Evolutionary conservation across 1,140 invertebrate genomes (phyloP).

Genomic region (Micrasema minimum): DNA sequence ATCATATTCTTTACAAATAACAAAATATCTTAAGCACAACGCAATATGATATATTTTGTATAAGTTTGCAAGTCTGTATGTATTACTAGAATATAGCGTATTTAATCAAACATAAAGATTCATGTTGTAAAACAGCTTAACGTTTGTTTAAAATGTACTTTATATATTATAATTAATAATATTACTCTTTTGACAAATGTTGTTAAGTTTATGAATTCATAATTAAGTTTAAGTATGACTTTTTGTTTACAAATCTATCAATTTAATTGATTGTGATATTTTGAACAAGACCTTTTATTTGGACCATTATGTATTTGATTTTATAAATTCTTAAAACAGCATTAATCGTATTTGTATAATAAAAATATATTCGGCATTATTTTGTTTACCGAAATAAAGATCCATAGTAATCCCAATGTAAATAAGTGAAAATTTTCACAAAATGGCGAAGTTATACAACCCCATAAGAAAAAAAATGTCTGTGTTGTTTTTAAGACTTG

Average conservation of each 20-base stretch:
- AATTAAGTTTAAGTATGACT: neutral
- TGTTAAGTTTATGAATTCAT: constrained; percentile 11
- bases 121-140: constrained; percentile 1
- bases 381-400: too few species aligned
- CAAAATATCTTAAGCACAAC: constrained; percentile 8
- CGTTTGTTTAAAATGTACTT: neutral
- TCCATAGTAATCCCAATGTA: constrained; percentile 38
- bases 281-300: neutral
- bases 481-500: constrained; percentile 51
- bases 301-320: too few species aligned
- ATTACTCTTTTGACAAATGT: constrained; percentile 1
- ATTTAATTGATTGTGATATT: constrained; percentile 12
- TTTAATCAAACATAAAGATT: too few species aligned
- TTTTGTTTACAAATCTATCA: neutral
- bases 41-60: constrained; percentile 25
- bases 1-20: neutral
- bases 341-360: too few species aligned
- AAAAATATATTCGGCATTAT: too few species aligned
- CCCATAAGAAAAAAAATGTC: constrained; percentile 38
- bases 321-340: too few species aligned
- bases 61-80: constrained; percentile 12
- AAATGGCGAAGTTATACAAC: constrained; percentile 43
- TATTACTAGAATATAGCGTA: constrained; percentile 22
- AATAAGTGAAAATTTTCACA: constrained; percentile 47
- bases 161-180: too few species aligned